Evolutionary conservation across 2,113 vertebrate species (phyloP).

Genomic region (Lonchura striata): DNA sequence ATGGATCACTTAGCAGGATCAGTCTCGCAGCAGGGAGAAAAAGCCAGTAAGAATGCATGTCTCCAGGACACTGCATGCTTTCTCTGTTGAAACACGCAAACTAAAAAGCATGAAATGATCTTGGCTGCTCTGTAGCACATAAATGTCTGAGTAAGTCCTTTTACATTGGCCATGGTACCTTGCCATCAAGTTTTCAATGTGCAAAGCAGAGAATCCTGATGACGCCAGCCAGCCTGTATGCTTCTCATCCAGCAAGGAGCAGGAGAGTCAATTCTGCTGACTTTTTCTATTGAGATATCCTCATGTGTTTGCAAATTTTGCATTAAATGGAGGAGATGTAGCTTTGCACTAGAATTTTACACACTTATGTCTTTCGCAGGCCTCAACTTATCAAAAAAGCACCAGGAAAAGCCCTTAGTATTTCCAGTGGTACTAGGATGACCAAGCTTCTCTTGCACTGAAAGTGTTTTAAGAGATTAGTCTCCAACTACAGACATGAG

Average conservation of each 20-base stretch:
- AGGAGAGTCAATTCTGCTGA: neutral
- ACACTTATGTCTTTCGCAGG: neutral
- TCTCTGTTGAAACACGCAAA: conserved; percentile 42
- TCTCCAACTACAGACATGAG: neutral
- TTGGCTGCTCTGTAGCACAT: conserved; percentile 6
- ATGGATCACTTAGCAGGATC: conserved; percentile 47
- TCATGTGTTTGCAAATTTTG: neutral
- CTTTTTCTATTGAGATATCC: neutral
- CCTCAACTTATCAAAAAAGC: neutral
- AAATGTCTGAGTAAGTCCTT: conserved; percentile 16
- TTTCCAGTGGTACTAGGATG: neutral
- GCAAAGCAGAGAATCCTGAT: neutral
- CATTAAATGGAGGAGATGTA: neutral
- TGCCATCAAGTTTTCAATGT: neutral
- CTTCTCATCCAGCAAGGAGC: neutral
- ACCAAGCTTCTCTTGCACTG: neutral
- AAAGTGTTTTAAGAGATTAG: neutral
- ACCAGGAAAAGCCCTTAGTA: neutral
- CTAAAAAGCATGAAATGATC: conserved; percentile 18
- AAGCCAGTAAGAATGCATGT: conserved; percentile 51
- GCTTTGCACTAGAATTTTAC: neutral
- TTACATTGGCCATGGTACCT: neutral
- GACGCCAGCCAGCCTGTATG: neutral
- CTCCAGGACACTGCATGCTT: conserved; percentile 59
- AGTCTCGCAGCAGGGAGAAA: conserved; percentile 35